phyloP scores from a whole-genome alignment of 2,888 invertebrate species.

The Chaetoderma sp. region DNA sequence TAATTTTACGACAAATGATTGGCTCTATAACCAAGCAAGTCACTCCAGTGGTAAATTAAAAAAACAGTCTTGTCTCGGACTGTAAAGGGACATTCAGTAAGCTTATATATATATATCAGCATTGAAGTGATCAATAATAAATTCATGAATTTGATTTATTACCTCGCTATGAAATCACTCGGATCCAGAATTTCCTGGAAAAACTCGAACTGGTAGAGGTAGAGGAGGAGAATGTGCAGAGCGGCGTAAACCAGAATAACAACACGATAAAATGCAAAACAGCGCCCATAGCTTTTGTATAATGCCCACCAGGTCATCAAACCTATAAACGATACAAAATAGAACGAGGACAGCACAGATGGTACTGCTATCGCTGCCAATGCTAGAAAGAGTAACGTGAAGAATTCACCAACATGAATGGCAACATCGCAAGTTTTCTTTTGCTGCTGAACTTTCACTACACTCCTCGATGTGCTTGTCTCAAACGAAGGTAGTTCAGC shows the following conservation, averaged over 20 bases:
- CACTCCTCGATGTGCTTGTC: slow-evolving; percentile 20
- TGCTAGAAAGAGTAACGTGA: slow-evolving; percentile 54
- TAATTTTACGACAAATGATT: too few relatives aligned
- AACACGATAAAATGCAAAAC: slow-evolving; percentile 75
- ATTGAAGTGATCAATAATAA: slow-evolving; percentile 3
- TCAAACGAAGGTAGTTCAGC: background rate
- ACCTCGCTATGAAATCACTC: slow-evolving; percentile 82
- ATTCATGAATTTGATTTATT: slow-evolving; percentile 40
- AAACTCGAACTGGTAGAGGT: slow-evolving; percentile 88
- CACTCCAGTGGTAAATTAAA: too few relatives aligned
- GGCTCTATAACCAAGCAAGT: too few relatives aligned
- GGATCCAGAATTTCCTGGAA: slow-evolving; percentile 80
- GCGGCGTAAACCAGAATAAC: slow-evolving; percentile 77
- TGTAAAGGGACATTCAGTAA: too few relatives aligned
- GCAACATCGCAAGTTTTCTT: slow-evolving; percentile 37
- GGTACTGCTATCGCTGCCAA: slow-evolving; percentile 81
- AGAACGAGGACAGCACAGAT: slow-evolving; percentile 84
- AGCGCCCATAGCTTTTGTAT: slow-evolving; percentile 80
- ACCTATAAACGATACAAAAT: slow-evolving; percentile 87
- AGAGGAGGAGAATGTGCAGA: slow-evolving; percentile 79
- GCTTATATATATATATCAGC: slow-evolving; percentile 9
- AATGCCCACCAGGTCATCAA: slow-evolving; percentile 81
- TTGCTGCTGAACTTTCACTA: slow-evolving; percentile 30
- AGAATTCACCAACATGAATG: slow-evolving; percentile 51
- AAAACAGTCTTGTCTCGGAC: too few relatives aligned